These are phyloP conservation scores for Muscicapa adusta DNA, from an alignment of 2,113 vertebrate species.

Conservation along the genomic window DNA sequence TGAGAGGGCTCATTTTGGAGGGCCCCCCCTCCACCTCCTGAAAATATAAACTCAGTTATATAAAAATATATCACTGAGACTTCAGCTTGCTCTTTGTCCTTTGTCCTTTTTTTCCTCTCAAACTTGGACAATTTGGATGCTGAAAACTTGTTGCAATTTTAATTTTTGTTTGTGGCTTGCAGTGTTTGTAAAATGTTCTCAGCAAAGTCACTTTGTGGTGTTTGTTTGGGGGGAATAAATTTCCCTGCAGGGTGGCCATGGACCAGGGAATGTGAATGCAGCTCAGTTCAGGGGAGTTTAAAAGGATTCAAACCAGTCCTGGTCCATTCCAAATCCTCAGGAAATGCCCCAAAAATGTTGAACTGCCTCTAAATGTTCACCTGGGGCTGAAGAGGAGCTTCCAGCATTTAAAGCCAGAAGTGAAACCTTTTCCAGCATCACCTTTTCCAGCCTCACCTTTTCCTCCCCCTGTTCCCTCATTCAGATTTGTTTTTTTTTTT, in stretches of 20 bases:
- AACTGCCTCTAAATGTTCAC: neutral
- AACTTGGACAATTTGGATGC: too few species aligned
- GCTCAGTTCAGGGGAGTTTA: accelerated
- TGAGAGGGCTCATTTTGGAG: too few species aligned
- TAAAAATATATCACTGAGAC: neutral
- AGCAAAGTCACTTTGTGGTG: neutral
- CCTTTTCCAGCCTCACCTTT: neutral
- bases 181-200: neutral
- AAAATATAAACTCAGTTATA: neutral
- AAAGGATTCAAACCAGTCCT: neutral
- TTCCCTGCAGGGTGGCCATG: accelerated
- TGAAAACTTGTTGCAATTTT: neutral
- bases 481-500: neutral
- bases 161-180: neutral
- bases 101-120: too few species aligned
- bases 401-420: neutral
- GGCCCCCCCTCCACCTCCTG: neutral
- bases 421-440: neutral
- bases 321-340: neutral
- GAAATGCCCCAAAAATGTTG: neutral
- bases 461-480: neutral
- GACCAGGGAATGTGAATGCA: neutral
- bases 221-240: too few species aligned
- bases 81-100: accelerated
- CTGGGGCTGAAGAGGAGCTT: neutral